A percentile compares a stretch with the other conserved stretches of the same genome.
phyloP scores from a whole-genome alignment of 2,113 vertebrate species.

The Phrynosoma blainvillii region DNA sequence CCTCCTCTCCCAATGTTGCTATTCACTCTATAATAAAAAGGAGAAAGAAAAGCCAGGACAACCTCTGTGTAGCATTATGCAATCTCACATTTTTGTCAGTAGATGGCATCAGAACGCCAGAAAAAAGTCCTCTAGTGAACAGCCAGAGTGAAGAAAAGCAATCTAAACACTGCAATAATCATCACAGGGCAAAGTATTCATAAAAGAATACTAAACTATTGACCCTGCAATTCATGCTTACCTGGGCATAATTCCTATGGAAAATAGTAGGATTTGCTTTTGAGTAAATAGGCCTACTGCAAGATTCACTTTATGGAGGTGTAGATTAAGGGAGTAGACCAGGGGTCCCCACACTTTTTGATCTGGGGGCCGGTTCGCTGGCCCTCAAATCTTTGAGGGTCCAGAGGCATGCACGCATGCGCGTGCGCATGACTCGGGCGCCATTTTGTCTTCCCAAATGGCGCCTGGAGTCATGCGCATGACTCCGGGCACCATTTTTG shows the following conservation, averaged over 20 bases:
- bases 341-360: too few relatives aligned
- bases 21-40: background rate
- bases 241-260: background rate
- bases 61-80: too few relatives aligned
- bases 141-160: background rate
- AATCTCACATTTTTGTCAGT: conserved; percentile 7
- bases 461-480: too few relatives aligned
- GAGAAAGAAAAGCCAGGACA: too few relatives aligned
- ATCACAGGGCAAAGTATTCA: too few relatives aligned
- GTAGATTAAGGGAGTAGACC: background rate
- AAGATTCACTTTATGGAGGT: background rate
- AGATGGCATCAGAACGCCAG: conserved; percentile 36
- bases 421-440: too few relatives aligned
- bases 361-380: too few relatives aligned
- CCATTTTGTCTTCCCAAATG: too few relatives aligned
- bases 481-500: too few relatives aligned
- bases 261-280: background rate
- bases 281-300: background rate
- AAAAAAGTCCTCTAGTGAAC: background rate
- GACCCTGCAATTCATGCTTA: background rate
- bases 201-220: background rate
- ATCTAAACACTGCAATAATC: background rate
- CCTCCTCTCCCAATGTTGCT: background rate
- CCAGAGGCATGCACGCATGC: too few relatives aligned
- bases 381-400: too few relatives aligned